Conservation (phyloP, 2,797 vertebrate genomes). For the Carapus acus region DNA sequence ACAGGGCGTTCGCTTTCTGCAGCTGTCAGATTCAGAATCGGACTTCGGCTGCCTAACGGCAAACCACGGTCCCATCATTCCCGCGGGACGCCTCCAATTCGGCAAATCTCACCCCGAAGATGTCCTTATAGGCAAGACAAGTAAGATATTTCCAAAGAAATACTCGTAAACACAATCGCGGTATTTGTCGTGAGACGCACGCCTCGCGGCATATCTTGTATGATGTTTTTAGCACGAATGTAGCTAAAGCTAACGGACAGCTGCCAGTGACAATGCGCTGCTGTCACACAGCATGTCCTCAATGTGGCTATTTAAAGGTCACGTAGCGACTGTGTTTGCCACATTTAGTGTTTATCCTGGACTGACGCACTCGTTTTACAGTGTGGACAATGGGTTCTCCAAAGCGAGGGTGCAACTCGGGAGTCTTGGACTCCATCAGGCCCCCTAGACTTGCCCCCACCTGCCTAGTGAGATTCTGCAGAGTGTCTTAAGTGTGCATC, state of each 20-base stretch:
- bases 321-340: background rate
- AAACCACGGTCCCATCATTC: conserved; percentile 3
- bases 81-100: too few relatives aligned
- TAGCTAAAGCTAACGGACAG: conserved; percentile 26
- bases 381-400: too few relatives aligned
- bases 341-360: background rate
- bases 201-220: background rate
- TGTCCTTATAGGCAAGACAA: conserved; percentile 8
- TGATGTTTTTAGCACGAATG: conserved; percentile 54
- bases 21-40: conserved; percentile 53
- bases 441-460: too few relatives aligned
- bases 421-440: background rate
- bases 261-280: conserved; percentile 3
- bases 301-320: background rate
- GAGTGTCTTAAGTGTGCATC: too few relatives aligned
- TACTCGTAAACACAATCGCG: fast-evolving
- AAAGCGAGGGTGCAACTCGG: conserved; percentile 2
- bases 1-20: conserved; percentile 32
- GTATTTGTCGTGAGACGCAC: background rate
- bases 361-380: too few relatives aligned
- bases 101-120: background rate
- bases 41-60: background rate
- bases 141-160: conserved; percentile 11
- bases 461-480: too few relatives aligned
- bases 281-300: background rate